Base-by-base conservation (phyloP, 2,113 vertebrate species). In the Upupa epops region DNA sequence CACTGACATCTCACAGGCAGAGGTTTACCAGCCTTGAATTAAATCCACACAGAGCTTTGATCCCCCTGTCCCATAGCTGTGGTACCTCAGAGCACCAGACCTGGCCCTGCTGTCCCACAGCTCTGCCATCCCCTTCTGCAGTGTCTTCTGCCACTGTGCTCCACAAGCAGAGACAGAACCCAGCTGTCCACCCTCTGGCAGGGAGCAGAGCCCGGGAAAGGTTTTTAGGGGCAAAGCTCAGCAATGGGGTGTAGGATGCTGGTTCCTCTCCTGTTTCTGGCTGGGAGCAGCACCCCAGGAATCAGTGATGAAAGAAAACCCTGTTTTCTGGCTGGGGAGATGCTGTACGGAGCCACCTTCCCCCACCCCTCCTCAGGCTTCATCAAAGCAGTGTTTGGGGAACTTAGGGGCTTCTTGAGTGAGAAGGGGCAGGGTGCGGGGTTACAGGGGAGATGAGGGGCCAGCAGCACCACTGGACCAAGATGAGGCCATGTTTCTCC, bases 91-190 rank as follows among this genome's bases (percentile, higher is more conserved):
- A 77, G 49, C 58, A 55, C 5, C 69, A 58, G 36, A 32, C 16
- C 65, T 75, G 63, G 19, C 20, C 37, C 60, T 22, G 0, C 4
- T n/a, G 42, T 31, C 31, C 17, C 28, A 42, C 18, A 2, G 18
- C 29, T 45, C 60, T 70, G 59, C 58, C 24, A 37, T 51, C 40
- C 46, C n/a, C 61, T 2, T n/a, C n/a, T n/a, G n/a, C n/a, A n/a
- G 0, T 0, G 2, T 3, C 24, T 34, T 63, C n/a, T 29, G n/a
- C 26, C 45, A 37, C 4, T 49, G 2, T 0, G 28, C 31, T 8
- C 56, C 8, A 1, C 15, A 10, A 40, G 48, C 22, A 46, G 40
- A 51, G 2, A 11, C 32, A 63, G 64, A 4, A n/a, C 8, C 46
- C 61, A 13, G 8, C 3, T 7, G 1, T 15, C 2, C 1, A 55